phyloP scores from a whole-genome alignment of 2,113 vertebrate species.

The Ciconia maguari region DNA sequence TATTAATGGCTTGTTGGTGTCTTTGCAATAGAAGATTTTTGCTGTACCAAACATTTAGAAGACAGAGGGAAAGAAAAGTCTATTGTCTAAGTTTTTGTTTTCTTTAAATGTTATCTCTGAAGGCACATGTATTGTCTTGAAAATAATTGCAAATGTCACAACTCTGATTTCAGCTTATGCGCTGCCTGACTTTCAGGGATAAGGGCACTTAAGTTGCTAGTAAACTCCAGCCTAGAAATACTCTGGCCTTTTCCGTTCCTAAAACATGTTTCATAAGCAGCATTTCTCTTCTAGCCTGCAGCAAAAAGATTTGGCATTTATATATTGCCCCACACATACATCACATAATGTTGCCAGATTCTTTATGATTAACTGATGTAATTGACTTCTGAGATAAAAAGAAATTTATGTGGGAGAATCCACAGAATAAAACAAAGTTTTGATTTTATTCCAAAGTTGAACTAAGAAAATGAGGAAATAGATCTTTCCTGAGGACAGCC shows the following conservation, averaged over 20 bases:
- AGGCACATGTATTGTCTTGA: background rate
- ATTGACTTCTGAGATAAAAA: slow-evolving; percentile 13
- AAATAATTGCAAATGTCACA: slow-evolving; percentile 31
- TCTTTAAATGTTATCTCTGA: slow-evolving; percentile 14
- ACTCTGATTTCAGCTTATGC: background rate
- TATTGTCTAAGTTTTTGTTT: background rate
- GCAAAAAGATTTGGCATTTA: slow-evolving; percentile 32
- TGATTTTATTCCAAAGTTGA: background rate
- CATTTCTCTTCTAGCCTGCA: slow-evolving; percentile 27
- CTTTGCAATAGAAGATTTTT: background rate
- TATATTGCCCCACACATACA: background rate
- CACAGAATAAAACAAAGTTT: background rate
- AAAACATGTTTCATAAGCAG: background rate
- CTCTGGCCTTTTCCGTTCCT: slow-evolving; percentile 15
- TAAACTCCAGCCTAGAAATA: slow-evolving; percentile 16
- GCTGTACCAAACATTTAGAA: background rate
- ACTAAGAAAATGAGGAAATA: background rate
- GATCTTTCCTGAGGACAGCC: background rate
- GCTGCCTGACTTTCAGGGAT: background rate
- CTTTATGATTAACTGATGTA: slow-evolving; percentile 30
- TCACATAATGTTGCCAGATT: background rate
- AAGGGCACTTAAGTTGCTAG: background rate
- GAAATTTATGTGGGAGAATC: background rate
- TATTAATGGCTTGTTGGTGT: background rate
- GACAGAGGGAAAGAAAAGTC: background rate